Evolutionary conservation across 2,888 invertebrate species (phyloP).

Genomic region (Acronicta psi): DNA sequence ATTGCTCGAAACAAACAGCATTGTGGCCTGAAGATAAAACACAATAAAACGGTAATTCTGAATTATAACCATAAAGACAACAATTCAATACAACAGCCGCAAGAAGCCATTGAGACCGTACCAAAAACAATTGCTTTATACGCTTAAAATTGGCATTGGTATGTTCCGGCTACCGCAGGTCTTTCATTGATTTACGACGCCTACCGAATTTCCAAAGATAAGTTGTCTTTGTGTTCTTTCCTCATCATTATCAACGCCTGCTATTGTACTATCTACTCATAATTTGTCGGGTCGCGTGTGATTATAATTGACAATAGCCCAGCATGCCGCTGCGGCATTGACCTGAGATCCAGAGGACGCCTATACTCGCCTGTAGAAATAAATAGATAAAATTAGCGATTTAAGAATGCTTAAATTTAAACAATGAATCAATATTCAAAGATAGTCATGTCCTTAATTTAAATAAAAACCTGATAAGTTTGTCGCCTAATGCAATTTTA

Average conservation of each 20-base stretch:
- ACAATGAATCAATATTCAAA: background rate
- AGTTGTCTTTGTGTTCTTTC: conserved; percentile 29
- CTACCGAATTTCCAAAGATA: conserved; percentile 23
- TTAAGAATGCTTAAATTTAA: background rate
- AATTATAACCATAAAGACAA: conserved; percentile 31
- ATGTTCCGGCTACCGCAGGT: conserved; percentile 40
- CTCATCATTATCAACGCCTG: conserved; percentile 32
- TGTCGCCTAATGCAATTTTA: conserved; percentile 22
- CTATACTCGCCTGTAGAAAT: conserved; percentile 3
- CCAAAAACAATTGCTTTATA: conserved; percentile 51
- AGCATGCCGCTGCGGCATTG: conserved; percentile 18
- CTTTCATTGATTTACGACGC: conserved; percentile 37
- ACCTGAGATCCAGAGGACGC: conserved; percentile 31
- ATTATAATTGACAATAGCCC: conserved; percentile 38
- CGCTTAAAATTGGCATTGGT: conserved; percentile 45
- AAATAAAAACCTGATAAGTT: conserved; percentile 10
- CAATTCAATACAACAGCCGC: conserved; percentile 36
- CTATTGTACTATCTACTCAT: conserved; percentile 43
- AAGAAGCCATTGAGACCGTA: conserved; percentile 52
- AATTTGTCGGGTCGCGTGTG: conserved; percentile 45
- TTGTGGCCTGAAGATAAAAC: conserved; percentile 4
- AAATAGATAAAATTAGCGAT: background rate
- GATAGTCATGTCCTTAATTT: conserved; percentile 9
- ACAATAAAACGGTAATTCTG: conserved; percentile 18
- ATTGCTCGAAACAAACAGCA: conserved; percentile 12